Percentiles rank a stretch among this genome's conserved stretches.
Evolutionary conservation across 2,888 invertebrate genomes (phyloP).

Genomic region (Ceramica pisi): DNA sequence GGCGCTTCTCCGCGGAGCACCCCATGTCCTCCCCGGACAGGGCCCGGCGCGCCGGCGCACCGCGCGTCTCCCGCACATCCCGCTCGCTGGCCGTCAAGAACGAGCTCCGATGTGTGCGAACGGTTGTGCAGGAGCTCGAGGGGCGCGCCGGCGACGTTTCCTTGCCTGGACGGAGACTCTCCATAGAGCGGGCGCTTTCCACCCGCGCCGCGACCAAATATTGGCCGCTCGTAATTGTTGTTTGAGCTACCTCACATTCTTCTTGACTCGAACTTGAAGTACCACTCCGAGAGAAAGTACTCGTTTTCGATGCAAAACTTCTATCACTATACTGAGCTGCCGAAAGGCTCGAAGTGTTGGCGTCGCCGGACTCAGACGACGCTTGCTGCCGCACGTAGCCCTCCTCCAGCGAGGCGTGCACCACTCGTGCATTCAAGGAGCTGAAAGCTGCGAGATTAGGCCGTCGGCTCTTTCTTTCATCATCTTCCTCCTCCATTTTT

Average conservation of each 20-base stretch:
- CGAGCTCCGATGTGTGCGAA: slow-evolving; percentile 91
- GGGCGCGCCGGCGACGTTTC: slow-evolving; percentile 90
- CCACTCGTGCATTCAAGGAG: slow-evolving; percentile 81
- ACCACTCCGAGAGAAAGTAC: slow-evolving; percentile 90
- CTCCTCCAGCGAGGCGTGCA: slow-evolving; percentile 85
- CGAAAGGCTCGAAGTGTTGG: slow-evolving; percentile 88
- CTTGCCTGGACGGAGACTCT: slow-evolving; percentile 92
- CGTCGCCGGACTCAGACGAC: slow-evolving; percentile 91
- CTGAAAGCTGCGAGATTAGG: slow-evolving; percentile 83
- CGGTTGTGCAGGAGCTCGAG: slow-evolving; percentile 87
- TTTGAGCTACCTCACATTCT: slow-evolving; percentile 91
- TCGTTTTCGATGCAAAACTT: slow-evolving; percentile 89
- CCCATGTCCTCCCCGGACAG: slow-evolving; percentile 92
- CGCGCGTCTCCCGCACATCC: slow-evolving; percentile 92
- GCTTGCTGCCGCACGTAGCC: slow-evolving; percentile 82
- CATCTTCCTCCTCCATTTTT: slow-evolving; percentile 88
- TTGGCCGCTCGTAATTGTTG: slow-evolving; percentile 87
- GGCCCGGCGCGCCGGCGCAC: slow-evolving; percentile 92
- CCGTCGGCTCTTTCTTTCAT: slow-evolving; percentile 81
- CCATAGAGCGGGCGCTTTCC: slow-evolving; percentile 93
- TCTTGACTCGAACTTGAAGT: slow-evolving; percentile 94
- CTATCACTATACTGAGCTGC: slow-evolving; percentile 87
- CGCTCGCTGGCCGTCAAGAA: slow-evolving; percentile 92
- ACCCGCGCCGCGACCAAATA: slow-evolving; percentile 90
- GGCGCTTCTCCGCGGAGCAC: slow-evolving; percentile 92